Evolutionary conservation across 2,888 invertebrate genomes (phyloP).

Genomic region (Amiota communis): DNA sequence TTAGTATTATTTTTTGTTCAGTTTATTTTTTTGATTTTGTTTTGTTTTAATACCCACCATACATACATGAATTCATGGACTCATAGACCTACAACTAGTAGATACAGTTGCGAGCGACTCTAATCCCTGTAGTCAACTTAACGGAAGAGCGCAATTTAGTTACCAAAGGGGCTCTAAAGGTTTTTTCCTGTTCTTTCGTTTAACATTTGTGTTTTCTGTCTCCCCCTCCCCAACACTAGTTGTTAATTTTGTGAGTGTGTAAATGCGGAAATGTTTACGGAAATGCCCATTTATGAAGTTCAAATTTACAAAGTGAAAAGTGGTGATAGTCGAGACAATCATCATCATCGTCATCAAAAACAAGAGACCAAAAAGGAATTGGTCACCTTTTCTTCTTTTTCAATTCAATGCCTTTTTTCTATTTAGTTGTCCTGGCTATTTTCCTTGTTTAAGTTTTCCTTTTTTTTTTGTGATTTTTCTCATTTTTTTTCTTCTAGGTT

Average conservation of each 20-base stretch:
- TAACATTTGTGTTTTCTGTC: constrained; percentile 7
- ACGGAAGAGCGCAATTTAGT: constrained; percentile 65
- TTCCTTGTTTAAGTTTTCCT: background rate
- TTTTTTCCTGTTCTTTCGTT: constrained; percentile 17
- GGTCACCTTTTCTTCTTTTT: constrained; percentile 2
- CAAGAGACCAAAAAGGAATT: constrained; percentile 16
- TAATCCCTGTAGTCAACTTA: constrained; percentile 58
- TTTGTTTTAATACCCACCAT: background rate
- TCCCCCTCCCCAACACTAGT: constrained; percentile 12
- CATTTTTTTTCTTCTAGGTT: background rate
- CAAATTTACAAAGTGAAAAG: background rate
- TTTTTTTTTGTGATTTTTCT: background rate
- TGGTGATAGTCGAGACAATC: background rate
- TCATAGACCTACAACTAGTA: constrained; percentile 5
- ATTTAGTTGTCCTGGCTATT: too few species aligned
- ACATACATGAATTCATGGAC: background rate
- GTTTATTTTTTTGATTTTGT: constrained; percentile 30
- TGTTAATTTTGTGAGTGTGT: constrained; percentile 9
- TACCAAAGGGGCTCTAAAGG: constrained; percentile 51
- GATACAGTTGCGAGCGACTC: constrained; percentile 2
- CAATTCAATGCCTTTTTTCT: background rate
- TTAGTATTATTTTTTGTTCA: background rate
- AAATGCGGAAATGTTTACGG: constrained; percentile 28
- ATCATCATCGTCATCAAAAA: background rate
- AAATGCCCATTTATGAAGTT: constrained; percentile 28